Evolutionary conservation across 1,140 invertebrate genomes (phyloP).

Genomic region (Nephotettix cincticeps): DNA sequence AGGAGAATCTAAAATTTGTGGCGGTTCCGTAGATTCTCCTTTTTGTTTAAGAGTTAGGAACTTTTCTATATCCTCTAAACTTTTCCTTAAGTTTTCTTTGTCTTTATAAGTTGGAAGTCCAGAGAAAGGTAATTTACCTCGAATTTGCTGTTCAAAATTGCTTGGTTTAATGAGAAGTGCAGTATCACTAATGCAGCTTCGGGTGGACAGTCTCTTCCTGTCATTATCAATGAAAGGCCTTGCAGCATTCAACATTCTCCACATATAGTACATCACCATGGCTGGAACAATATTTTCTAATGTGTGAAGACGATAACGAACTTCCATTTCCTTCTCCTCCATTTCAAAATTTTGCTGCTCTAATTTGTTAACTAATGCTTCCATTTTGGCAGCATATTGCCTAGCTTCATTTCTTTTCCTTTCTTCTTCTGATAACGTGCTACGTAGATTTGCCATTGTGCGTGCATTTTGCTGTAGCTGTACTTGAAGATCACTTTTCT

Average conservation of each 20-base stretch:
- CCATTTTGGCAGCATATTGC: slow-evolving; percentile 35
- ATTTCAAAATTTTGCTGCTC: slow-evolving; percentile 59
- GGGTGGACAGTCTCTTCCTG: neutral
- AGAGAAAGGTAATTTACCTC: neutral
- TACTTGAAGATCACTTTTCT: slow-evolving; percentile 39
- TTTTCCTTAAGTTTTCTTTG: slow-evolving; percentile 1
- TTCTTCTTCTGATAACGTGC: slow-evolving; percentile 35
- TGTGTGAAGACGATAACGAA: slow-evolving; percentile 58
- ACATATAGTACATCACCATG: slow-evolving; percentile 61
- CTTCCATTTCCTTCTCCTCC: slow-evolving; percentile 56
- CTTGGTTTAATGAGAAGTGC: neutral
- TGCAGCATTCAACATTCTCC: slow-evolving; percentile 40
- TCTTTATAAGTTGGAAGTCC: neutral
- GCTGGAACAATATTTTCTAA: slow-evolving; percentile 64
- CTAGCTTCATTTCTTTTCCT: slow-evolving; percentile 36
- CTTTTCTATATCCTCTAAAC: slow-evolving; percentile 7
- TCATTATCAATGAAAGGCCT: slow-evolving; percentile 1
- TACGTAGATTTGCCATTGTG: slow-evolving; percentile 33
- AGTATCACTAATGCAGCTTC: neutral
- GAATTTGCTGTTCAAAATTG: too few species aligned
- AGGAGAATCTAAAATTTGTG: neutral
- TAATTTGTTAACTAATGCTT: slow-evolving; percentile 45
- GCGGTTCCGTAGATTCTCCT: neutral
- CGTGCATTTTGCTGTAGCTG: slow-evolving; percentile 36
- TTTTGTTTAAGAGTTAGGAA: neutral